Evolutionary conservation across 92 coral and sea anemone genomes (phyloP).

Genomic region (Heteractis magnifica): DNA sequence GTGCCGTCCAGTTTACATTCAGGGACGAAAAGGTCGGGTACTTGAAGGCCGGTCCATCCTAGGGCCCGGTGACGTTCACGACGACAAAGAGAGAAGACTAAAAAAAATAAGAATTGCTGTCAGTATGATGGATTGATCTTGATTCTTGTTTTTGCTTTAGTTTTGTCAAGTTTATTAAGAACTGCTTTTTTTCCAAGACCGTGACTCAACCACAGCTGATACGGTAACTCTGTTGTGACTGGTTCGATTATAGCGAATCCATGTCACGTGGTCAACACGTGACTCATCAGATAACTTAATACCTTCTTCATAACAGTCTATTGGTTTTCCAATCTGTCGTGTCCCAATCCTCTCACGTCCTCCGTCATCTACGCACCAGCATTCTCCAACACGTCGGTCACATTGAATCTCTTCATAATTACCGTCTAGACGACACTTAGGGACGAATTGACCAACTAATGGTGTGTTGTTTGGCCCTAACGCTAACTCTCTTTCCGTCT

Average conservation of each 20-base stretch:
- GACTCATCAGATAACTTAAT: background rate
- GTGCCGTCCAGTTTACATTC: conserved; percentile 76
- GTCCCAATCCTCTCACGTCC: conserved; percentile 83
- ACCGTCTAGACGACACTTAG: conserved; percentile 73
- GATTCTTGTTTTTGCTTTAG: too few species aligned
- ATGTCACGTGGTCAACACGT: too few species aligned
- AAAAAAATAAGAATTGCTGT: background rate
- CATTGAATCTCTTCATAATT: conserved; percentile 79
- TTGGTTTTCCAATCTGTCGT: conserved; percentile 44
- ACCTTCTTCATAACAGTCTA: conserved; percentile 39
- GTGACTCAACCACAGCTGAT: too few species aligned
- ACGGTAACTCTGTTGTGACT: too few species aligned
- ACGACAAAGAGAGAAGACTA: conserved; percentile 53
- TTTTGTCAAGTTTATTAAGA: too few species aligned
- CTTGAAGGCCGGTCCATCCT: conserved; percentile 74
- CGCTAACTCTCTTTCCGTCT: conserved; percentile 56
- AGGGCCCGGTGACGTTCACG: conserved; percentile 76
- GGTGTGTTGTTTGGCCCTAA: conserved; percentile 45
- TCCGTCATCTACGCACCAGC: conserved; percentile 86
- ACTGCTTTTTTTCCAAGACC: too few species aligned
- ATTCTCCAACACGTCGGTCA: conserved; percentile 46
- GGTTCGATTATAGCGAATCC: too few species aligned
- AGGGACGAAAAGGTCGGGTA: conserved; percentile 66
- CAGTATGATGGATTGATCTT: background rate
- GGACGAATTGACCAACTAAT: conserved; percentile 52